A percentile compares a stretch with the other conserved stretches of the same genome.
Evolutionary conservation across 1,140 invertebrate species (phyloP).

Genomic region (Lerema accius): DNA sequence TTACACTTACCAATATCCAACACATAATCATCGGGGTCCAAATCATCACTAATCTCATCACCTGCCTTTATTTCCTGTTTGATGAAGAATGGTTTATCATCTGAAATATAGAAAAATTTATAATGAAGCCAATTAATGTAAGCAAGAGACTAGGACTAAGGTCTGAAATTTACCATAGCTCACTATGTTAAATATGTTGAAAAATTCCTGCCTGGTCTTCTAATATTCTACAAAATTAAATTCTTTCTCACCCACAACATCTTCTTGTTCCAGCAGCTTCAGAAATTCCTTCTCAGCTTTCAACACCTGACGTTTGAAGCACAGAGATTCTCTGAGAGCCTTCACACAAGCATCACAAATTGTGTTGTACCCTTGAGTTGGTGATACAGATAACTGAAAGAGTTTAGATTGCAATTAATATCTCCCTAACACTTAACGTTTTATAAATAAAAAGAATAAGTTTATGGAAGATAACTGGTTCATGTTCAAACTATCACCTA

Average conservation of each 20-base stretch:
- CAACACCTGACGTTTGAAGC: constrained; percentile 49
- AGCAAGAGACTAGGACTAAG: too few relatives aligned
- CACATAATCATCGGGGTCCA: constrained; percentile 8
- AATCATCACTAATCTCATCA: constrained; percentile 1
- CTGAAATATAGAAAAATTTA: constrained; percentile 10
- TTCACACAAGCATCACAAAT: constrained; percentile 50
- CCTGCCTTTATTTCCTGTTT: constrained; percentile 9
- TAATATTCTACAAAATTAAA: too few relatives aligned
- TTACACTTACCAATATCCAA: background rate
- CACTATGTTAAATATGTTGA: too few relatives aligned
- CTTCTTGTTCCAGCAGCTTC: constrained; percentile 9
- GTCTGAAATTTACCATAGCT: too few relatives aligned
- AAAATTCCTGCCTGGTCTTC: too few relatives aligned
- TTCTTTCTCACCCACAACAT: constrained; percentile 7
- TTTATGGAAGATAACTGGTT: too few relatives aligned
- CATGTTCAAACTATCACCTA: too few relatives aligned
- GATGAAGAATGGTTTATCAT: constrained; percentile 8
- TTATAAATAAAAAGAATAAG: too few relatives aligned
- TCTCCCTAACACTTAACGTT: too few relatives aligned
- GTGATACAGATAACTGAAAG: constrained; percentile 2
- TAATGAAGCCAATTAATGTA: too few relatives aligned
- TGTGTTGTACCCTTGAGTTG: constrained; percentile 8
- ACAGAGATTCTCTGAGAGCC: constrained; percentile 33
- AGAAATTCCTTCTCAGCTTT: constrained; percentile 41
- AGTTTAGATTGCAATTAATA: too few relatives aligned